Base-by-base conservation (phyloP, 2,113 vertebrate genomes). In the Empidonax traillii region DNA sequence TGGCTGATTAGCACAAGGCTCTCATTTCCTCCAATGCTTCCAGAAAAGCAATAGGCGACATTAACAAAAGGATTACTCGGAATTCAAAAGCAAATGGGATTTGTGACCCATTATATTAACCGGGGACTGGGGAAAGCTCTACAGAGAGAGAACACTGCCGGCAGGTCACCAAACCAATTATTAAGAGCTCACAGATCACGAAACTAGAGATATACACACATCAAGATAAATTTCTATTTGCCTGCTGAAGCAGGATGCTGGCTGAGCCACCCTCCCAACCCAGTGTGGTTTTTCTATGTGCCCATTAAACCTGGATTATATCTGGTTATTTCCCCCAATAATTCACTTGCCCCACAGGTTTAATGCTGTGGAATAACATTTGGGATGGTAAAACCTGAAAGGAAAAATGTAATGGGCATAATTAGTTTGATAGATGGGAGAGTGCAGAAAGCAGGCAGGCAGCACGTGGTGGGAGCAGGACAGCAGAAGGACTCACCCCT, bases 91-190 rank as follows among this genome's bases (percentile, higher is more conserved):
- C 21, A 92, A 95, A 95, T 76, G 92, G 95, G 88, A 90, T 87
- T 79, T 89, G 76, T 79, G 94, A 94, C 94, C 95, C 52, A 19
- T 96, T 97, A 93, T 93, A 41, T 97, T 97, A 96, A 78, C 89
- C 13, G 24, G 89, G 84, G 85, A 85, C 88, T 52, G 49, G 47
- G 31, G 35, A 90, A 88, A 89, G 83, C 92, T 95, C 93, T 83
- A 43, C 87, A 85, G 77, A 90, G 76, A 73, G 76, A 86, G 85
- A 88, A 53, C 37, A 5, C 78, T 31, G 73, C 61, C 33, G 0
- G 90, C 87, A 98, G 97, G 96, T 95, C 94, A 93, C 92, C 90
- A 92, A 84, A 94, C 67, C 95, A 95, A 91, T 98, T 96, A 97
- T 89, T 96, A 94, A 96, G 94, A 86, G 93, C 97, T 95, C 94